Base-by-base conservation (phyloP, 2,113 vertebrate species). In the Platichthys flesus region DNA sequence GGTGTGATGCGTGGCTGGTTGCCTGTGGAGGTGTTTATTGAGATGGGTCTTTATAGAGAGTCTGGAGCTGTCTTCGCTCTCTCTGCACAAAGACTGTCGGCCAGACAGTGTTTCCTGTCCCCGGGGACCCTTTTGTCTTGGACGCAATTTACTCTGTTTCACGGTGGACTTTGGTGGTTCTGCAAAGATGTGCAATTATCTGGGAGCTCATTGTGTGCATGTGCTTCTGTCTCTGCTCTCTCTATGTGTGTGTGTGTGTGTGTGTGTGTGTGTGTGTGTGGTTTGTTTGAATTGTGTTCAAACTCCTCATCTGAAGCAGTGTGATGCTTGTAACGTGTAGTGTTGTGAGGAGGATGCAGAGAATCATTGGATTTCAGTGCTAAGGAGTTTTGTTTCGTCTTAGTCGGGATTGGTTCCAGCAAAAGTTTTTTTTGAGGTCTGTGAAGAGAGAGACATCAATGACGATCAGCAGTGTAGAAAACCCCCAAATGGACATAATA, bases 51-150 rank as follows among this genome's bases (percentile, higher is more conserved):
- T 85, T 78, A 74, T 49, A 76, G 37, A 79, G 81, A 87, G 31
- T 31, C 71, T 74, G 83, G 35, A 87, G 81, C 73, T 75, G 78
- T 80, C 83, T 78, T 71, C 52, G 3, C 67, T 83, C 45, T 66
- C 52, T 23, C 35, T 26, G 52, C 71, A 77, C 71, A 75, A 75
- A 80, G 62, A 66, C 67, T 79, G 49, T 54, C 67, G 65, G 71
- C 84, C 85, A 51, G 54, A 40, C 59, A 68, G 13, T 21, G 54
- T 65, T 74, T 83, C 69, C 66, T 56, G 69, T 56, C 88, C 71
- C 76, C 2, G 1, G 82, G 81, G 79, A 68, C 78, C 23, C 71
- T 51, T 83, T 91, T 86, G 77, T 87, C 83, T 86, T 75, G 65
- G 62, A 75, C 63, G 79, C 75, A 86, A 83, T 85, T 59, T 74